Base-by-base conservation (phyloP, 2,797 vertebrate genomes). In the Heterohyrax brucei region DNA sequence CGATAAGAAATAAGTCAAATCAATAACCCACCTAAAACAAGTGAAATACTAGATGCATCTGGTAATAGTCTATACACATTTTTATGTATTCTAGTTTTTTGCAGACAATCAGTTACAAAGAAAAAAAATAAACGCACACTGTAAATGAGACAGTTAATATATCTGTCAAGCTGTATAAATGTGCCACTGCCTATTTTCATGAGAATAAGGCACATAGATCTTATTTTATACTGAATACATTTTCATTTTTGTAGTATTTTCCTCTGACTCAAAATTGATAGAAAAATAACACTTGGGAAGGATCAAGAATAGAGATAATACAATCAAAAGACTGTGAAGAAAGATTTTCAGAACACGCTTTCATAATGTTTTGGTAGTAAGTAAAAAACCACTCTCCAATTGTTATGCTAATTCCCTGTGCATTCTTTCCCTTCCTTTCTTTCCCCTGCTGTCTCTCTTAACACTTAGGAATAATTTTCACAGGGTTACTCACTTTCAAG, bases 401-500 rank as follows among this genome's bases (percentile, higher is more conserved):
- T 94, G 86, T 92, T 79, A 92, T 92, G 82, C 28, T 93, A 92
- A 95, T 94, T 73, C 21, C 30, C 46, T 72, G 13, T 28, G 44
- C 79, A 76, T 85, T 87, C 70, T 90, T 78, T 64, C 66, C 75
- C 53, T 79, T 79, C 3, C 30, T 79, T 91, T 77, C 28, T 93
- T 92, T 85, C 61, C 9, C 77, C 50, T 87, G 77, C 83, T 97
- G 33, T 91, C 82, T 92, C 77, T 85, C 76, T 86, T 89, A 96
- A 93, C 77, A 94, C 76, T 86, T 81, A 94, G 77, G 78, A 94
- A 95, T 93, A 93, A 95, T 96, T 96, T 96, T 96, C 80, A 95
- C 95, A 96, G 97, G 95, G 95, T 96, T 93, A 73, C 66, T 46
- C 75, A 76, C 68, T 92, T 85, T 95, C 89, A 56, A 91, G n/a